Conservation (phyloP, 1,140 invertebrate species). For the Caerostris extrusa region DNA sequence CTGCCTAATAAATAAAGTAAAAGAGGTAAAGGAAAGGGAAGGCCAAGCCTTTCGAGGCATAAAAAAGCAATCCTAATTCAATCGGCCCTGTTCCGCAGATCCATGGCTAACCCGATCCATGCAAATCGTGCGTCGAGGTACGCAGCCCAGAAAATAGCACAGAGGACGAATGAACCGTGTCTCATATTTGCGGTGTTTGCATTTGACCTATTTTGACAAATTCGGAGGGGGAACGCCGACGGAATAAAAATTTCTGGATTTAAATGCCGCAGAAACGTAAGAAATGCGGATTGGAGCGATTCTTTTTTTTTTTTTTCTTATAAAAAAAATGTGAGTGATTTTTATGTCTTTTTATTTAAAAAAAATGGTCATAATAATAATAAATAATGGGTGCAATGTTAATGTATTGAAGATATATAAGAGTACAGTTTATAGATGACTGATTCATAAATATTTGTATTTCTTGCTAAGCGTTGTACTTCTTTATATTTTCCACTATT, state of each 20-base stretch:
- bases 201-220: constrained; percentile 24
- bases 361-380: neutral
- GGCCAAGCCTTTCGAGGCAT: no score
- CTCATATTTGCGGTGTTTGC: constrained; percentile 23
- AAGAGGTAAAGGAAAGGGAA: no score
- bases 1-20: neutral
- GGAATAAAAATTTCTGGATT: neutral
- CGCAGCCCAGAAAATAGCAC: neutral
- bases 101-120: neutral
- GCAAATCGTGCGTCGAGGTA: neutral
- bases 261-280: neutral
- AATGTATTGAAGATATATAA: no score
- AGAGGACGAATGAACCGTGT: constrained; percentile 1
- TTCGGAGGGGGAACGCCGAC: neutral
- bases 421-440: no score
- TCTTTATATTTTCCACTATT: no score
- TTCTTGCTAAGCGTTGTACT: no score
- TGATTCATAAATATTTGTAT: no score
- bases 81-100: constrained; percentile 11
- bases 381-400: no score
- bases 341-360: neutral
- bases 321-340: neutral
- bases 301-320: neutral
- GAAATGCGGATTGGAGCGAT: neutral
- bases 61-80: no score